phyloP scores from a whole-genome alignment of 2,888 invertebrate genomes.

The Euplexia lucipara region DNA sequence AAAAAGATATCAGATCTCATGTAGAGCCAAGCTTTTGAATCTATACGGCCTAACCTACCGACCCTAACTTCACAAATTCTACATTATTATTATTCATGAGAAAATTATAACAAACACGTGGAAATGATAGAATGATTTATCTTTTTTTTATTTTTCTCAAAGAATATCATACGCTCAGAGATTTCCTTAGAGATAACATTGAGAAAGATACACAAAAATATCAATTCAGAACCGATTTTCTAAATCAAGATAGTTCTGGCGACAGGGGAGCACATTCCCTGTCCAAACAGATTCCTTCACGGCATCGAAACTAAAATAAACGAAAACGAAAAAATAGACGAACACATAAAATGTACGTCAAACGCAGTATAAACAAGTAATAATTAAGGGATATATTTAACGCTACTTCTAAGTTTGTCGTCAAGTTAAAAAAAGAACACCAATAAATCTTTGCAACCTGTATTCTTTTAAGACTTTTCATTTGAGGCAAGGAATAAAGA shows the following conservation, averaged over 20 bases:
- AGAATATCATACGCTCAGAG: slow-evolving; percentile 30
- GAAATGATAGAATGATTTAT: neutral
- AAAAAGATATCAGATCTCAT: too few species aligned
- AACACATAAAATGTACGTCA: slow-evolving; percentile 73
- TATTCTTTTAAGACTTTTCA: slow-evolving; percentile 63
- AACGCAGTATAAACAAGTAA: slow-evolving; percentile 77
- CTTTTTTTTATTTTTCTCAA: slow-evolving; percentile 33
- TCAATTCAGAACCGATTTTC: slow-evolving; percentile 51
- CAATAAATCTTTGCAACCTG: slow-evolving; percentile 69
- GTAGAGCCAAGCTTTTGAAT: too few species aligned
- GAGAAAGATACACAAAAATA: slow-evolving; percentile 47
- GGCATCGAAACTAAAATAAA: slow-evolving; percentile 63
- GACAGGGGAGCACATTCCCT: slow-evolving; percentile 34
- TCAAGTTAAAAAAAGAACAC: slow-evolving; percentile 80
- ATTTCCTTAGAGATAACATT: slow-evolving; percentile 41
- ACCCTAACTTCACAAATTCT: too few species aligned
- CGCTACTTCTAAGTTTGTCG: slow-evolving; percentile 82
- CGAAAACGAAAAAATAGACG: slow-evolving; percentile 68
- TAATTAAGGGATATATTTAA: slow-evolving; percentile 78
- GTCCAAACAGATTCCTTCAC: slow-evolving; percentile 63
- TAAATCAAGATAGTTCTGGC: slow-evolving; percentile 49
- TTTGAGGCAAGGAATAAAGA: slow-evolving; percentile 65
- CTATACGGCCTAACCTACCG: too few species aligned
- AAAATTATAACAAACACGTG: neutral
- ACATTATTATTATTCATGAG: neutral